A percentile compares a stretch with the other conserved stretches of the same genome.
Evolutionary conservation across 2,113 vertebrate species (phyloP).

Genomic region (Zingel zingel): DNA sequence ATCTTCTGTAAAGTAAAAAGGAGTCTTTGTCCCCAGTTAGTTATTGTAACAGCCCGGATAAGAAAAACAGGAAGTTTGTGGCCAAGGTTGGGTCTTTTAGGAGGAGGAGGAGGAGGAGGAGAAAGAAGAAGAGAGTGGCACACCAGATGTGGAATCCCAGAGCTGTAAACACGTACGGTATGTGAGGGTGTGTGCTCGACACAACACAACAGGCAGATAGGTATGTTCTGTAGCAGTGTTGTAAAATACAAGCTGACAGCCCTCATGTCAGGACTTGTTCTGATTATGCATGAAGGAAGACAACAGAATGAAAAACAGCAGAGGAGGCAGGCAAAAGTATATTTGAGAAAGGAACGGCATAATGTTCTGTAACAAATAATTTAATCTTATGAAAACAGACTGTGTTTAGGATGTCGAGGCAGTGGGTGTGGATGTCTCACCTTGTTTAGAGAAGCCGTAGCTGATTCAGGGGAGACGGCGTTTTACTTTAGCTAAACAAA

Average conservation of each 20-base stretch:
- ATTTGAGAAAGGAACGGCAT: background rate
- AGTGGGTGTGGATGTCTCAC: conserved; percentile 17
- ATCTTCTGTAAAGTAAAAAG: background rate
- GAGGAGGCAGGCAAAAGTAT: background rate
- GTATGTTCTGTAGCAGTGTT: conserved; percentile 5
- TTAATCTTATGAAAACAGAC: conserved; percentile 1
- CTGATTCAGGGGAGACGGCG: conserved; percentile 54
- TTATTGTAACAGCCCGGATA: background rate
- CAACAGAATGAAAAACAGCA: background rate
- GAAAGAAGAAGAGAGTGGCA: conserved; percentile 45
- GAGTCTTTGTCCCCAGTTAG: background rate
- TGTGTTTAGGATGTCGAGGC: background rate
- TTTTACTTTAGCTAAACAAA: background rate
- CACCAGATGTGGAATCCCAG: conserved; percentile 68
- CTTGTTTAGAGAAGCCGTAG: conserved; percentile 37
- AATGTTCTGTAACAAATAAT: conserved; percentile 6
- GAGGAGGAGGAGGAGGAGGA: conserved; percentile 20
- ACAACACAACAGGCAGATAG: conserved; percentile 22
- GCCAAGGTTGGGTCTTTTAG: conserved; percentile 54
- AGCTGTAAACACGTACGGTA: conserved; percentile 64
- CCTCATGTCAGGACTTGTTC: conserved; percentile 62
- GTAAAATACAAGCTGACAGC: conserved; percentile 21
- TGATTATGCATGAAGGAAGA: conserved; percentile 1
- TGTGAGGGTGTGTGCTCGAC: conserved; percentile 38
- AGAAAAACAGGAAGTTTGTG: conserved; percentile 77